phyloP scores from a whole-genome alignment of 2,888 invertebrate species.

The Coenonympha arcania region DNA sequence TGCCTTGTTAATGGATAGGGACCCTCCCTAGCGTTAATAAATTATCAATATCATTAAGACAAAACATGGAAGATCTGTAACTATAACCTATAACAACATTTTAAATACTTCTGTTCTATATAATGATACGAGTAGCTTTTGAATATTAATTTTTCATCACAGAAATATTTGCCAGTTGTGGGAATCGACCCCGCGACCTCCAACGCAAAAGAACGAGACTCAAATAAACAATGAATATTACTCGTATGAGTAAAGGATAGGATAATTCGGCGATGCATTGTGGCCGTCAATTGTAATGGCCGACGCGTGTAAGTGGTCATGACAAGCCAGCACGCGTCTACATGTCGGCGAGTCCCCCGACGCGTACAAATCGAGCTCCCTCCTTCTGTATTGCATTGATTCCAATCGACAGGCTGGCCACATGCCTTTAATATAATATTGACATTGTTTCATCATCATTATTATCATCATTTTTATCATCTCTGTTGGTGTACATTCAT shows the following conservation, averaged over 20 bases:
- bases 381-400: constrained; percentile 45
- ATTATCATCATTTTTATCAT: no score
- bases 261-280: constrained; percentile 3
- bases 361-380: constrained; percentile 61
- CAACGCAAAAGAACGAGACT: no score
- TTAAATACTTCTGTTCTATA: neutral
- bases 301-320: constrained; percentile 43
- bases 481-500: no score
- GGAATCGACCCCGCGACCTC: no score
- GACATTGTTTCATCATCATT: neutral
- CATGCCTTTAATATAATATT: constrained; percentile 19
- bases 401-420: constrained; percentile 51
- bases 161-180: no score
- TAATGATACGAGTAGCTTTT: no score
- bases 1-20: constrained; percentile 56
- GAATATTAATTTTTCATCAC: neutral
- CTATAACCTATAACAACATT: neutral
- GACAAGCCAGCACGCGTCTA: constrained; percentile 46
- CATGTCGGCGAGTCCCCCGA: constrained; percentile 41
- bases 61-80: constrained; percentile 20
- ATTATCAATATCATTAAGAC: constrained; percentile 33
- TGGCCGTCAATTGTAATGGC: neutral
- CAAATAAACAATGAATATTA: no score
- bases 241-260: neutral
- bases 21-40: constrained; percentile 51